A percentile compares a stretch with the other conserved stretches of the same genome.
Evolutionary conservation across 1,140 invertebrate species (phyloP).

Genomic region (Nephotettix cincticeps): DNA sequence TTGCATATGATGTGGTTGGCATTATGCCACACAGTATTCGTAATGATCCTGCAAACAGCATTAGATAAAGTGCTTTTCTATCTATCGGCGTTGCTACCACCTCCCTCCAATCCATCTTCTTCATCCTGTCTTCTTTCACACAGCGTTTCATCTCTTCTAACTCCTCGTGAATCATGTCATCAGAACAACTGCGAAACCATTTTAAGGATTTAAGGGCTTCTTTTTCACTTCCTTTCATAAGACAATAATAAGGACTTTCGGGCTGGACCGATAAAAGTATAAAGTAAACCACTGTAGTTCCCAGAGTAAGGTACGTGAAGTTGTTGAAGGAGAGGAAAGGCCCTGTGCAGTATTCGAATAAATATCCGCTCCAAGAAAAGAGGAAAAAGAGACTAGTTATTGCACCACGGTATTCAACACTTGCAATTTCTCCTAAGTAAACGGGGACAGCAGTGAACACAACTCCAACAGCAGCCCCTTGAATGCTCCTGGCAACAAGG

Average conservation of each 20-base stretch:
- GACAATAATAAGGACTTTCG: constrained; percentile 74
- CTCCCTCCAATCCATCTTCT: constrained; percentile 47
- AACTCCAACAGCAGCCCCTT: constrained; percentile 64
- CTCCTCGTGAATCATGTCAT: constrained; percentile 48
- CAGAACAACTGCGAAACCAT: constrained; percentile 49
- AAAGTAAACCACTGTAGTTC: constrained; percentile 61
- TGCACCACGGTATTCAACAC: constrained; percentile 58
- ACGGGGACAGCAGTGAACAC: constrained; percentile 54
- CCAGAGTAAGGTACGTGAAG: constrained; percentile 63
- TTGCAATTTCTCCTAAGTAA: constrained; percentile 65
- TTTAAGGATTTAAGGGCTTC: constrained; percentile 51
- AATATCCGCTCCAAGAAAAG: constrained; percentile 69
- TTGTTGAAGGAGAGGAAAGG: constrained; percentile 65
- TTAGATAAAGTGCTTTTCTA: constrained; percentile 61
- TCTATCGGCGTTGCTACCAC: constrained; percentile 57
- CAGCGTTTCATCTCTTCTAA: constrained; percentile 31
- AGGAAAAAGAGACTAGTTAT: constrained; percentile 67
- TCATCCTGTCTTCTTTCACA: constrained; percentile 35
- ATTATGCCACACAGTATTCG: constrained; percentile 76
- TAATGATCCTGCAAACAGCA: constrained; percentile 64
- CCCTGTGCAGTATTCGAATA: constrained; percentile 73
- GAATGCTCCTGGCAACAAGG: constrained; percentile 31
- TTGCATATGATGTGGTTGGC: constrained; percentile 71
- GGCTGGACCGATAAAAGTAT: constrained; percentile 71
- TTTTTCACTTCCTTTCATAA: constrained; percentile 55